Evolutionary conservation across 2,797 vertebrate species (phyloP), one percentile per base, ranked within the genome.

Genomic region (Micromesistius poutassou): DNA sequence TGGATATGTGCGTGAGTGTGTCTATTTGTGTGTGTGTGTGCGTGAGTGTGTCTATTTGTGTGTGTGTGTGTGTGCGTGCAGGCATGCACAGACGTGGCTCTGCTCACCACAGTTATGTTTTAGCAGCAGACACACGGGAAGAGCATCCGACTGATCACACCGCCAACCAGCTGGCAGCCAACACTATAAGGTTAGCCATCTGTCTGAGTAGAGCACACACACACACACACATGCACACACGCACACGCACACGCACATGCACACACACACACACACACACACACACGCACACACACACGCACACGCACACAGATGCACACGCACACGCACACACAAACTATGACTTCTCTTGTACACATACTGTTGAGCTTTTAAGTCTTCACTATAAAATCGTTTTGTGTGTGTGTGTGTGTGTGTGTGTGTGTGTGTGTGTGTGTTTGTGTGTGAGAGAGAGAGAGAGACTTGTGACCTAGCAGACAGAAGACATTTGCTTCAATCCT

Each of bases 401-500:
- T 35, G 50, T 73, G 35, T 19, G 72, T 25, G 1, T 36, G 16
- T 78, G 10, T 66, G 71, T 73, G n/a, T 8, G 30, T 74, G 71
- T 74, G 36, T 71, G 40, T 74, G 71, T 73, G 40, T 40, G 38
- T 66, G 36, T 68, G 30, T 38, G 6, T 74, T 72, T 76, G 22
- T 6, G 55, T 9, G 5, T 25, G 55, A 25, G 55, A 9, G 55
- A 62, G 55, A 25, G 22, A 3, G 55, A 22, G 55, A 13, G 55
- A 25, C 22, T 25, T 62, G 55, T 75, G 74, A 77, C 55, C 79
- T 50, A 79, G 74, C 78, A 85, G 82, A 89, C 86, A 88, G 81
- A 75, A 83, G 74, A 74, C 72, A 78, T 86, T 84, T 89, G 80
- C 79, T 83, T 89, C 85, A 82, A 80, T 72, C n/a, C 77, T 72